phyloP scores from a whole-genome alignment of 2,888 invertebrate genomes.

The Drosophila meridiana region DNA sequence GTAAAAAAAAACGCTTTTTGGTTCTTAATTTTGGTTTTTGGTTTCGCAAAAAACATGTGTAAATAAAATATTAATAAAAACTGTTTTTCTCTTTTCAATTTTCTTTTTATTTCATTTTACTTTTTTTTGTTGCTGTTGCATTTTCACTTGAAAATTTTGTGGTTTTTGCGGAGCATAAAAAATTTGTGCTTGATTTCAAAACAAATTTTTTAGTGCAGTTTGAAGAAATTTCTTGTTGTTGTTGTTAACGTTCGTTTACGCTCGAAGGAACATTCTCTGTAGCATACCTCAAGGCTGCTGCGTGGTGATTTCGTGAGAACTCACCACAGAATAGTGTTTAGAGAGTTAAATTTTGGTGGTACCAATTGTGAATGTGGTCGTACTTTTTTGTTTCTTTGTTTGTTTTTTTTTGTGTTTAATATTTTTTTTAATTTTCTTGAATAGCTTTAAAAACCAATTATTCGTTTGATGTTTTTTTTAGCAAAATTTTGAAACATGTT shows the following conservation, averaged over 20 bases:
- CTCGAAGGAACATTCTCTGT: constrained; percentile 4
- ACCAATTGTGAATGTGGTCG: constrained; percentile 27
- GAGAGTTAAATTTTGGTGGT: constrained; percentile 15
- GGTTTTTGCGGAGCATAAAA: constrained; percentile 1
- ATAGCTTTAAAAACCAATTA: constrained; percentile 68
- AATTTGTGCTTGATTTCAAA: neutral
- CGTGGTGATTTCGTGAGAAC: constrained; percentile 25
- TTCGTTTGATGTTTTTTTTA: constrained; percentile 54
- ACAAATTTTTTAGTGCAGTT: neutral
- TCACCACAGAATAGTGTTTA: constrained; percentile 26
- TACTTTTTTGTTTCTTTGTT: neutral
- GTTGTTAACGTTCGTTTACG: constrained; percentile 8
- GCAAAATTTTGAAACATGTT: constrained; percentile 85
- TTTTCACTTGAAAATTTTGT: neutral
- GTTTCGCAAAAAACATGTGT: constrained; percentile 51
- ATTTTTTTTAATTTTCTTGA: constrained; percentile 34
- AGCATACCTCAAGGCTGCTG: constrained; percentile 40
- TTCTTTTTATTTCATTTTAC: neutral
- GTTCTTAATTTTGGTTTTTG: constrained; percentile 32
- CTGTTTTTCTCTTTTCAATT: constrained; percentile 28
- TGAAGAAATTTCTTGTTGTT: constrained; percentile 2
- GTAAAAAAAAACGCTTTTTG: constrained; percentile 30
- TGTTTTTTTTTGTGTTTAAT: constrained; percentile 7
- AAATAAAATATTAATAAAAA: constrained; percentile 75
- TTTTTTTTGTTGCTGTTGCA: neutral